Conservation (phyloP, 2,888 invertebrate species). For the Notodonta ziczac region DNA sequence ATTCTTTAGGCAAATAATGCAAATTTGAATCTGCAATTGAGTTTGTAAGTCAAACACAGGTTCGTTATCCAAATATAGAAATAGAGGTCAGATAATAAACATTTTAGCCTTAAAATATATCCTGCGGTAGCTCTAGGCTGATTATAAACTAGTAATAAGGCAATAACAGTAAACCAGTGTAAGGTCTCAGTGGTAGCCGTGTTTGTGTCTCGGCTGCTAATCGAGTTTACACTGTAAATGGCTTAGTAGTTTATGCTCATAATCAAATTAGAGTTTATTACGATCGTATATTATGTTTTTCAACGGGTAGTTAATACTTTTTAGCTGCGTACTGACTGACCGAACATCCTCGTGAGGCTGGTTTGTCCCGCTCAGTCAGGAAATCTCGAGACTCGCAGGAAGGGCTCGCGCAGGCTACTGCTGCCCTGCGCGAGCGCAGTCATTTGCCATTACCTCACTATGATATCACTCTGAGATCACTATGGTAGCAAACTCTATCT, state of each 20-base stretch:
- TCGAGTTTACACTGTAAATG: slow-evolving; percentile 34
- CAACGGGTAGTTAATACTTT: not conserved
- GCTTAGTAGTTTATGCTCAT: slow-evolving; percentile 27
- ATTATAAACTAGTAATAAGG: slow-evolving; percentile 47
- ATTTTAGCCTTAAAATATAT: not conserved
- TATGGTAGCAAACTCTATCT: too few species aligned
- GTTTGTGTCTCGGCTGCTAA: slow-evolving; percentile 24
- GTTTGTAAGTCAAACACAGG: not conserved
- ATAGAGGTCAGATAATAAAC: not conserved
- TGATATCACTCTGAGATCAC: too few species aligned
- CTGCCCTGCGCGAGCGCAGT: too few species aligned
- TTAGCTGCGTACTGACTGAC: too few species aligned
- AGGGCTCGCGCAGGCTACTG: too few species aligned
- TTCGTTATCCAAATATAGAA: not conserved
- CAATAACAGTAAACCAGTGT: slow-evolving; percentile 45
- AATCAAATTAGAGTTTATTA: slow-evolving; percentile 30
- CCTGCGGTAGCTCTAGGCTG: slow-evolving; percentile 10
- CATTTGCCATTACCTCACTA: too few species aligned
- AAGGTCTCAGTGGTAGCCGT: slow-evolving; percentile 19
- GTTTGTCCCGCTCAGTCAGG: too few species aligned
- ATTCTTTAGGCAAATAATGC: too few species aligned
- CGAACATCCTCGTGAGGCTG: too few species aligned
- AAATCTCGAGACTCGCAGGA: too few species aligned
- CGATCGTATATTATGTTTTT: not conserved
- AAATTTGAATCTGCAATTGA: too few species aligned